A percentile compares a stretch with the other conserved stretches of the same genome.
Conservation (phyloP, 2,888 invertebrate genomes). For the Eumerus sabulonum region DNA sequence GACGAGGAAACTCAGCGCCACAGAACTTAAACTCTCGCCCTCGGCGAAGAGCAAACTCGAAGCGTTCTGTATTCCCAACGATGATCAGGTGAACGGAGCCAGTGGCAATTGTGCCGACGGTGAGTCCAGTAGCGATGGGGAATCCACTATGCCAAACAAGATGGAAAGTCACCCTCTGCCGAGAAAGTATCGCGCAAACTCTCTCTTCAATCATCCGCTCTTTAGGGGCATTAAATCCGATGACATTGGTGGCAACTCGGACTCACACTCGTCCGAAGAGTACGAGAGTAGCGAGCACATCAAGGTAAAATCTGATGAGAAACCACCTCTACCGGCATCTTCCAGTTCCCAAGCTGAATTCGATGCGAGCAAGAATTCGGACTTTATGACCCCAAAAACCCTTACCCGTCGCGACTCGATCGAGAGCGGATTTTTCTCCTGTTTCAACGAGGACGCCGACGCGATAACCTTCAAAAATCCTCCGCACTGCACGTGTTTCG, state of each 20-base stretch:
- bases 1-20: conserved; percentile 77
- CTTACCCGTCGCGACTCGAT: conserved; percentile 89
- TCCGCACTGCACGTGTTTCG: conserved; percentile 73
- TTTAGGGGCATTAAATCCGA: conserved; percentile 75
- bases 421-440: conserved; percentile 94
- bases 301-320: conserved; percentile 54
- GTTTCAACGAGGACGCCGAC: conserved; percentile 89
- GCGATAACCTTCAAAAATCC: conserved; percentile 78
- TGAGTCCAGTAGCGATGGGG: conserved; percentile 77
- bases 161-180: conserved; percentile 61
- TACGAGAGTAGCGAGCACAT: conserved; percentile 69
- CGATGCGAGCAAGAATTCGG: conserved; percentile 71
- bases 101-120: conserved; percentile 77
- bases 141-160: conserved; percentile 60
- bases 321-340: conserved; percentile 69
- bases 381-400: conserved; percentile 73
- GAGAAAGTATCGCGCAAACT: conserved; percentile 80
- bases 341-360: conserved; percentile 72
- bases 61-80: conserved; percentile 70
- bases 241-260: conserved; percentile 71
- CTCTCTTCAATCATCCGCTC: conserved; percentile 82
- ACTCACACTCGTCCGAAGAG: conserved; percentile 73
- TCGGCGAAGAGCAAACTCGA: conserved; percentile 60
- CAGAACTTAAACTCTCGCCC: conserved; percentile 74
- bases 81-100: conserved; percentile 72